Evolutionary conservation across 2,797 vertebrate genomes (phyloP), one percentile per base, ranked within the genome.

Genomic region (Pipistrellus pipistrellus): DNA sequence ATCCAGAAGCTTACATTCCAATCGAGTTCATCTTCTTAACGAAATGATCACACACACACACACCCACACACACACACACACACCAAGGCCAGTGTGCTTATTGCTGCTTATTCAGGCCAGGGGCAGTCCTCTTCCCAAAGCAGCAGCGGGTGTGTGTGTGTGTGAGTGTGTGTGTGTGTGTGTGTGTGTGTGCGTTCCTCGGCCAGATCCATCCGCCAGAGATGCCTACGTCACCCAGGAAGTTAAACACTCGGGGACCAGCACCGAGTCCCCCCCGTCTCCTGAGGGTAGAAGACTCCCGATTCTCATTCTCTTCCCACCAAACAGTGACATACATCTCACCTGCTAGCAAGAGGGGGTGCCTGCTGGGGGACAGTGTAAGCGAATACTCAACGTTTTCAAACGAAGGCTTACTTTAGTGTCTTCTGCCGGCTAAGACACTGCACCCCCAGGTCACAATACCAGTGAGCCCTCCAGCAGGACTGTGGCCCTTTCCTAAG

Each of bases 331-430:
- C 84, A 78, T 41, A 55, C 71, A 75, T 86, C 64, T 75, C 15
- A 5, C 4, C n/a, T 78, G 55, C 55, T 81, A 76, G 25, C 32
- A n/a, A 51, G 85, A 93, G 53, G 41, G 53, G 27, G 46, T 20
- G 38, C 82, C 90, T 71, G 91, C 53, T 62, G 76, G 35, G 53
- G 7, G 3, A 35, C 41, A 76, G 93, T 90, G 32, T 88, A 88
- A 95, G 88, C 92, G 71, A 94, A 95, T 83, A 94, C 85, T 95
- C 93, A 80, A 71, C 90, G 71, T 84, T 96, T 88, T 96, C 91
- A 90, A 93, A 77, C 44, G 64, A 88, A 97, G 30, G 17, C 75
- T 95, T 83, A 59, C 73, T 90, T 69, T 53, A 90, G 75, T 55
- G 75, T 64, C 66, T 93, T 87, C 82, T 95, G 71, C 82, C 59